Percentiles rank a stretch among this genome's conserved stretches.
Conservation (phyloP, 1,140 invertebrate genomes). For the Popillia japonica region DNA sequence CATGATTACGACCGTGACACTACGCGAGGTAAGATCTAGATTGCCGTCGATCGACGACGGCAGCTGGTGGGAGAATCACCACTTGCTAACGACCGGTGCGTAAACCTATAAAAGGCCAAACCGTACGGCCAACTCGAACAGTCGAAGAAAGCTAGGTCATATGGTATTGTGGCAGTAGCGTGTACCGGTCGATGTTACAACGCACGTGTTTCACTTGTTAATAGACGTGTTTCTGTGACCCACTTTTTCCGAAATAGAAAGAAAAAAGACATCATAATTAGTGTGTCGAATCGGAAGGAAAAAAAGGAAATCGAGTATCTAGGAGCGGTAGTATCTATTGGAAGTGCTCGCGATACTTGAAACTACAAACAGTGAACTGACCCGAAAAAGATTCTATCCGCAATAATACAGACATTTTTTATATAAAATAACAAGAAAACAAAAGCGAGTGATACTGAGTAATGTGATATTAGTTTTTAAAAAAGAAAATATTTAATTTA, state of each 20-base stretch:
- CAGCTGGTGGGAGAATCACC: background rate
- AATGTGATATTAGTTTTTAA: conserved; percentile 54
- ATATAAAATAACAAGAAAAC: too few species aligned
- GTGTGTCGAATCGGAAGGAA: conserved; percentile 43
- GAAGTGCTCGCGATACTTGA: background rate
- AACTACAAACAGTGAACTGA: background rate
- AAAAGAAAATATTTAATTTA: conserved; percentile 17
- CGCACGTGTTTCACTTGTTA: conserved; percentile 30
- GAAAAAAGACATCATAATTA: conserved; percentile 42
- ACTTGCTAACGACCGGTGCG: conserved; percentile 15
- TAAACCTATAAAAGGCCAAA: conserved; percentile 45
- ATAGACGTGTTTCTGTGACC: conserved; percentile 52
- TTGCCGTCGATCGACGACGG: conserved; percentile 11
- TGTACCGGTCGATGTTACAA: conserved; percentile 5
- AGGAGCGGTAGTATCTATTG: background rate
- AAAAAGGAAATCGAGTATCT: background rate
- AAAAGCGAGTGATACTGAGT: conserved; percentile 50
- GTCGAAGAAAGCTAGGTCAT: conserved; percentile 59
- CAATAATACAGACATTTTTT: conserved; percentile 47
- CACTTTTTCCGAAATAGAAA: conserved; percentile 46
- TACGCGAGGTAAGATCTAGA: conserved; percentile 40
- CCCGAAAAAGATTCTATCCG: background rate
- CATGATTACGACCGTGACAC: conserved; percentile 50
- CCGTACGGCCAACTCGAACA: conserved; percentile 38
- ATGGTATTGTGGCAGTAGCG: conserved; percentile 59